Conservation (phyloP, 1,140 invertebrate genomes). For the Aporrectodea caliginosa region DNA sequence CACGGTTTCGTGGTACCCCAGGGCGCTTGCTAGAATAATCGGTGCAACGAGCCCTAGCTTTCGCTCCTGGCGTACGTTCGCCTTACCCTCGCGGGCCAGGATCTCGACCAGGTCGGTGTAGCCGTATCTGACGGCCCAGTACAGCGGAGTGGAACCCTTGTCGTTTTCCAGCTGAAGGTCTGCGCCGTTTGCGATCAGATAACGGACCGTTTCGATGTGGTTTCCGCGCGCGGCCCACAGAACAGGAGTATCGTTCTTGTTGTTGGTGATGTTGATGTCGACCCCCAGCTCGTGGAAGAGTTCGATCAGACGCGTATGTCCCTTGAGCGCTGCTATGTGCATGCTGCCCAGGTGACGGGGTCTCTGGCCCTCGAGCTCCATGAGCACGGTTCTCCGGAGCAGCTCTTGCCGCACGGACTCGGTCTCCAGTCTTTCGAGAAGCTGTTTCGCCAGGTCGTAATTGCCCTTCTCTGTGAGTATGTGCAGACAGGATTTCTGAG, state of each 20-base stretch:
- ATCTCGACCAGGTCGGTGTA: conserved; percentile 27
- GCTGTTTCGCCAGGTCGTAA: conserved; percentile 8
- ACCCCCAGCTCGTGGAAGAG: conserved; percentile 22
- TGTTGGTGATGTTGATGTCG: conserved; percentile 28
- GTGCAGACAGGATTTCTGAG: conserved; percentile 26
- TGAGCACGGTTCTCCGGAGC: conserved; percentile 21
- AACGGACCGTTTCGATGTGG: conserved; percentile 29
- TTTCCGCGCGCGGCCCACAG: conserved; percentile 33
- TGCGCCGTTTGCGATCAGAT: conserved; percentile 29
- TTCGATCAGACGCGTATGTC: conserved; percentile 29
- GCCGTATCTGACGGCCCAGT: conserved; percentile 38
- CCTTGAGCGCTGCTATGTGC: conserved; percentile 32
- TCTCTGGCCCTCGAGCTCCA: conserved; percentile 33
- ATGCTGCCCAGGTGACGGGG: conserved; percentile 30
- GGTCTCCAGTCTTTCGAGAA: conserved; percentile 10
- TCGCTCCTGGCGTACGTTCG: conserved; percentile 27
- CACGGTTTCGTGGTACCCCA: conserved; percentile 35
- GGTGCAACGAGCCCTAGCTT: conserved; percentile 34
- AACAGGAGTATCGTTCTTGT: conserved; percentile 35
- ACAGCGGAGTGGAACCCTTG: conserved; percentile 36
- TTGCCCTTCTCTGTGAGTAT: conserved; percentile 24
- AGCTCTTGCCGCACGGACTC: not conserved
- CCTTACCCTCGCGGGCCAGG: conserved; percentile 33
- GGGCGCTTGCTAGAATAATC: conserved; percentile 32
- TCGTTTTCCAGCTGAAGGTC: conserved; percentile 34